phyloP scores from a whole-genome alignment of 2,113 vertebrate genomes.

The Columba janthina region DNA sequence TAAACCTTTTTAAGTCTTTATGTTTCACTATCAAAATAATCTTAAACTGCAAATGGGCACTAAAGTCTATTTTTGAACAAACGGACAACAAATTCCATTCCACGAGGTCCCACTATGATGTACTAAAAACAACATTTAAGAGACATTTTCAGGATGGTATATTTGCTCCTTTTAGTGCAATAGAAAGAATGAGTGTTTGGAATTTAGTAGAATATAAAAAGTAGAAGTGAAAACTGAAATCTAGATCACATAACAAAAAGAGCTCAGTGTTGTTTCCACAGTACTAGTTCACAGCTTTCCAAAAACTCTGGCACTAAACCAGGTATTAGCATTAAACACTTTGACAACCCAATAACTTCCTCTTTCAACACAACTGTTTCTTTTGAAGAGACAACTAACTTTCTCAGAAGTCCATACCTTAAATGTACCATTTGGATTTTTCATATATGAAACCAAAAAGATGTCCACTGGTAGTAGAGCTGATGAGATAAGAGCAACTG shows the following conservation, averaged over 20 bases:
- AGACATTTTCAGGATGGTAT: neutral
- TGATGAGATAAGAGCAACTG: slow-evolving; percentile 94
- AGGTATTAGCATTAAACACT: neutral
- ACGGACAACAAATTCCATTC: neutral
- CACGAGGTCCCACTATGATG: accelerated
- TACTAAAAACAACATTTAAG: neutral
- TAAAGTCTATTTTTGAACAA: neutral
- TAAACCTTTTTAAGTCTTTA: neutral
- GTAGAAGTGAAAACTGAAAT: neutral
- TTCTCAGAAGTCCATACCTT: slow-evolving; percentile 77
- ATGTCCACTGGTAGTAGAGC: slow-evolving; percentile 97
- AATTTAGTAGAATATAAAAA: accelerated
- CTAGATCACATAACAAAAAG: neutral
- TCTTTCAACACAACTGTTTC: neutral
- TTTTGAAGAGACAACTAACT: neutral
- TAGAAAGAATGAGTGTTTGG: accelerated
- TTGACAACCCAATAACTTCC: accelerated
- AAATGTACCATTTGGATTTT: slow-evolving; percentile 94
- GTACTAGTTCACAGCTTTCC: neutral
- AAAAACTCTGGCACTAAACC: neutral
- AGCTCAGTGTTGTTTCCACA: neutral
- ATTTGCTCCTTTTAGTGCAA: accelerated
- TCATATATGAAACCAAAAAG: slow-evolving; percentile 98
- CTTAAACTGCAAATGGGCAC: neutral
- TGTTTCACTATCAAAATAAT: neutral